Evolutionary conservation across 2,797 vertebrate species (phyloP), one percentile per base, ranked within the genome.

Genomic region (Parauchenoglanis punctatus): DNA sequence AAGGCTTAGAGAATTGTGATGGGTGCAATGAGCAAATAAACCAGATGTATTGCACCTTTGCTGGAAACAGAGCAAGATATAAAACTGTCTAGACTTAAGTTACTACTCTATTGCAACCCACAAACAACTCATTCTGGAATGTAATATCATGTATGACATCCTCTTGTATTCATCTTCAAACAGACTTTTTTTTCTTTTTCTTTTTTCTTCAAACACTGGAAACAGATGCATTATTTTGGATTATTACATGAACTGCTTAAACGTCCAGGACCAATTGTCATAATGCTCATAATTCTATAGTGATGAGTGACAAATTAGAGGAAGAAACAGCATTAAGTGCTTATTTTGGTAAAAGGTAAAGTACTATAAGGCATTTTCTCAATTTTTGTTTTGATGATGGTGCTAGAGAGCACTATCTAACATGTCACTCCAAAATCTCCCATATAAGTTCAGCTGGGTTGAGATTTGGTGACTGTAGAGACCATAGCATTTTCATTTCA

Each of bases 11-110:
- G 92, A 94, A 91, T 92, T 94, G 93, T 89, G 95, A 94, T 94
- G 93, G 92, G 90, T 92, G 90, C 92, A 93, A 93, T 94, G 89
- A 94, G 93, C 92, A 94, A 94, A 96, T 95, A 95, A 96, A 95
- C 93, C 83, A 94, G 94, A 96, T 95, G 96, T 95, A 95, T 90
- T 90, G 91, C 90, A 59, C 90, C 91, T 93, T 92, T 87, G 85
- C 92, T 91, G 92, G 93, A 91, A 93, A 92, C 89, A 90, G 85
- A 77, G 85, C 93, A 95, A 93, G 94, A 95, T 95, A 95, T 95
- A 95, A 95, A 95, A 94, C 93, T 94, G 93, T 95, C 93, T 91
- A 83, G 89, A 89, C 87, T 90, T 95, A 92, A 95, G 91, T 95
- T 95, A 95, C 88, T 90, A 92, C 91, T 91, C 86, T 92, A 90